Conservation (phyloP, 2,888 invertebrate genomes). For the Nebria salina region DNA sequence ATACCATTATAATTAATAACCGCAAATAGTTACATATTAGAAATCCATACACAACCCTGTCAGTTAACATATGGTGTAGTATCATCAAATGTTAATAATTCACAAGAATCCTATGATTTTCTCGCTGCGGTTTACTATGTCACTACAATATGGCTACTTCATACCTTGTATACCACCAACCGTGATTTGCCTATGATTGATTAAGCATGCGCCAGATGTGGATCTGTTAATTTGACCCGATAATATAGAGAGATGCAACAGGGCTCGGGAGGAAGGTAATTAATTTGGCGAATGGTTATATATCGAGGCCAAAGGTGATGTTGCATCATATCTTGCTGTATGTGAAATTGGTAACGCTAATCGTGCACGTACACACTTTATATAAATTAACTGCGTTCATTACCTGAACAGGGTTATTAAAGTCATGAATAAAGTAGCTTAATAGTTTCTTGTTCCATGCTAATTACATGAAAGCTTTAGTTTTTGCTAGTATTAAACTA, state of each 20-base stretch:
- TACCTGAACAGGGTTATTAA: neutral
- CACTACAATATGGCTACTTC: neutral
- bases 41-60: neutral
- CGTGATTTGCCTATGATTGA: slow-evolving; percentile 20
- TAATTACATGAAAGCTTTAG: neutral
- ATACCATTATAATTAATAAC: neutral
- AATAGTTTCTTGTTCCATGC: neutral
- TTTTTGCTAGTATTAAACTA: neutral
- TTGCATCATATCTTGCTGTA: neutral
- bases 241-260: neutral
- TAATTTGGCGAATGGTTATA: neutral
- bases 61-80: neutral
- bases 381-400: neutral
- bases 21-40: neutral
- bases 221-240: slow-evolving; percentile 26
- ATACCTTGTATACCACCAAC: neutral
- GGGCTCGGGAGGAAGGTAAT: neutral
- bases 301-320: neutral
- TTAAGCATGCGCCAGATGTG: slow-evolving; percentile 21
- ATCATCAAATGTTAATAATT: neutral
- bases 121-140: neutral
- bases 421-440: neutral
- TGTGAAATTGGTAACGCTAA: neutral
- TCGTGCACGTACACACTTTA: neutral
- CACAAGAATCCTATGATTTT: neutral